phyloP scores from a whole-genome alignment of 2,797 vertebrate species.

The Octomys mimax region DNA sequence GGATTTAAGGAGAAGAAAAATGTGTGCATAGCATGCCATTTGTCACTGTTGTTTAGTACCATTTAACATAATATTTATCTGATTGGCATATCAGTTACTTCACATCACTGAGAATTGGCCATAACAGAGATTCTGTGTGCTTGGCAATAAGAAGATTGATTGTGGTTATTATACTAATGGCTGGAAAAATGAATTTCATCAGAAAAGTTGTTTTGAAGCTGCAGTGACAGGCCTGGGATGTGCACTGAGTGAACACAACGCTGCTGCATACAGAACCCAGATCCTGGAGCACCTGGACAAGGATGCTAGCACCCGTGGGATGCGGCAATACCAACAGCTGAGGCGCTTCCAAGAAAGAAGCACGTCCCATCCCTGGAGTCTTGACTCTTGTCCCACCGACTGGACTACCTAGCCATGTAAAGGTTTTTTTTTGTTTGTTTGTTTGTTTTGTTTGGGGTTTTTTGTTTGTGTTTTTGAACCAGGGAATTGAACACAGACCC shows the following conservation, averaged over 20 bases:
- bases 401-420: background rate
- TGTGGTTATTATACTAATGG: slow-evolving; percentile 84
- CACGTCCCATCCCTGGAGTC: background rate
- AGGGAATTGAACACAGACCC: too few species aligned
- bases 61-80: slow-evolving; percentile 85
- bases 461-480: too few species aligned
- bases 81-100: slow-evolving; percentile 79
- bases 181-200: slow-evolving; percentile 83
- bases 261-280: background rate
- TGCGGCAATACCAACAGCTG: background rate
- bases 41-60: slow-evolving; percentile 80
- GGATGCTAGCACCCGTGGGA: background rate
- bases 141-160: slow-evolving; percentile 83
- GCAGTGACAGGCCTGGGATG: slow-evolving; percentile 18
- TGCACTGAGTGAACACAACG: slow-evolving; percentile 25
- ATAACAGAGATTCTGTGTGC: slow-evolving; percentile 71
- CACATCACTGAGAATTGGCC: slow-evolving; percentile 72
- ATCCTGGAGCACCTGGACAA: background rate
- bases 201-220: slow-evolving; percentile 72
- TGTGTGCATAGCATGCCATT: slow-evolving; percentile 71
- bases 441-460: too few species aligned
- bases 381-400: background rate
- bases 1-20: slow-evolving; percentile 61
- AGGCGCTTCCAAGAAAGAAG: background rate
- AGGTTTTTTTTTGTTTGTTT: too few species aligned